Percentiles rank a stretch among this genome's conserved stretches.
Evolutionary conservation across 1,140 invertebrate species (phyloP).

Genomic region (Drosophila serrata): DNA sequence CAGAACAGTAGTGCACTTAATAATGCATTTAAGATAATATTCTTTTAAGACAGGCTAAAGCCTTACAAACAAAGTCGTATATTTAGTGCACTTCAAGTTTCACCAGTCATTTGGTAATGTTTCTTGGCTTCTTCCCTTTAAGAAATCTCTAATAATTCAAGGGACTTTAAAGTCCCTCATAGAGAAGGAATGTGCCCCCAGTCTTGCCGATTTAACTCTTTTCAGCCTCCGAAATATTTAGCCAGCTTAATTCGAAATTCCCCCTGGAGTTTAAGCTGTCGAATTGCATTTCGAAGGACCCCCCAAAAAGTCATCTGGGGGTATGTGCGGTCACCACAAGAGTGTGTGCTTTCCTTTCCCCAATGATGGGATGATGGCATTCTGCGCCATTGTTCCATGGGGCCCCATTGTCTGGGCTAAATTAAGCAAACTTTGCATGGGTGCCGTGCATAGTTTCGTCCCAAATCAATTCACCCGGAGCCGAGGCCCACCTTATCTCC

Average conservation of each 20-base stretch:
- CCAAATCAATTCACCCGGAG: constrained; percentile 67
- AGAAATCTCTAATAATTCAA: background rate
- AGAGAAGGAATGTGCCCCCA: background rate
- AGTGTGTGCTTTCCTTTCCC: constrained; percentile 1
- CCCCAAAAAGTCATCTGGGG: constrained; percentile 12
- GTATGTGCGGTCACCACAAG: constrained; percentile 22
- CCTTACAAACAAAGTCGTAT: no score
- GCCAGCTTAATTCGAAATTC: constrained; percentile 29
- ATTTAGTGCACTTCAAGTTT: no score
- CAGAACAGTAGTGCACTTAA: background rate
- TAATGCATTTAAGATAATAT: background rate
- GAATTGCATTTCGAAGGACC: constrained; percentile 31
- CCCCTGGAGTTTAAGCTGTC: constrained; percentile 25
- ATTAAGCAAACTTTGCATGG: constrained; percentile 75
- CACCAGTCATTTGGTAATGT: no score
- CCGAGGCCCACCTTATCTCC: constrained; percentile 43
- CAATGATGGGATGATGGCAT: constrained; percentile 16
- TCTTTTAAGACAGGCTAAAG: background rate
- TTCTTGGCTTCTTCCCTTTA: background rate
- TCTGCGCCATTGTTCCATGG: constrained; percentile 58
- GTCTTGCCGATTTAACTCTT: constrained; percentile 1
- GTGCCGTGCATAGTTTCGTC: constrained; percentile 70
- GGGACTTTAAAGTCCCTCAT: constrained; percentile 1
- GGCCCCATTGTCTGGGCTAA: constrained; percentile 70
- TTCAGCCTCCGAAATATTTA: constrained; percentile 21